Evolutionary conservation across 2,888 invertebrate species (phyloP).

Genomic region (Mycalesis mineus): DNA sequence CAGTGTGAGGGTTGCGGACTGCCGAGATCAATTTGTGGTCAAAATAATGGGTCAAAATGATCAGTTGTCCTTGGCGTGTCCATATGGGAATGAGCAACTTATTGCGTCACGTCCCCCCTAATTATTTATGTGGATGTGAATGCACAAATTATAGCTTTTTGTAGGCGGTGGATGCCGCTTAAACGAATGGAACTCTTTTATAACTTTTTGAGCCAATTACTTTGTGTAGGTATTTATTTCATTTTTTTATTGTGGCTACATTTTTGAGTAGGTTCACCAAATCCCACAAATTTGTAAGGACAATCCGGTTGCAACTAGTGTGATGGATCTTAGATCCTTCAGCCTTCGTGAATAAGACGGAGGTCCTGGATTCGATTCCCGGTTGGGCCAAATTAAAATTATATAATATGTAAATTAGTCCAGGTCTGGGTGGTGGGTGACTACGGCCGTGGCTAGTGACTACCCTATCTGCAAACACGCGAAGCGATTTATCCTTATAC

Average conservation of each 20-base stretch:
- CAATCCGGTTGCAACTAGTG: too few species aligned
- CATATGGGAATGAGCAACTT: slow-evolving; percentile 66
- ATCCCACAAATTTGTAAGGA: neutral
- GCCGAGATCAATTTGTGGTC: slow-evolving; percentile 55
- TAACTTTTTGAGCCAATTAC: slow-evolving; percentile 29
- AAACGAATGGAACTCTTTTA: slow-evolving; percentile 30
- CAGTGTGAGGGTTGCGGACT: slow-evolving; percentile 46
- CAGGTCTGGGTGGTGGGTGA: too few species aligned
- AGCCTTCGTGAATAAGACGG: too few species aligned
- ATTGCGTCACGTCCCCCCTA: slow-evolving; percentile 66
- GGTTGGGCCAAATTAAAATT: too few species aligned
- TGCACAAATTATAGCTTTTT: slow-evolving; percentile 71
- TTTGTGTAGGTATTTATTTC: slow-evolving; percentile 20
- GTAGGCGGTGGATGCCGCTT: slow-evolving; percentile 44
- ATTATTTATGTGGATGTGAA: slow-evolving; percentile 65
- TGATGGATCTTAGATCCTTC: too few species aligned
- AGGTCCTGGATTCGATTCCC: slow-evolving; percentile 22
- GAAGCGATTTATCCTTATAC: too few species aligned
- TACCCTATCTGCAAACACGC: too few species aligned
- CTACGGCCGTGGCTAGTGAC: too few species aligned
- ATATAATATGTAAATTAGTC: too few species aligned
- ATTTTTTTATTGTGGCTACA: slow-evolving; percentile 11
- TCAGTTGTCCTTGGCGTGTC: slow-evolving; percentile 64
- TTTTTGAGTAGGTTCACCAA: neutral
- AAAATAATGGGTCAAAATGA: slow-evolving; percentile 72